phyloP scores from a whole-genome alignment of 1,140 invertebrate species.

The Hycleus phaleratus region DNA sequence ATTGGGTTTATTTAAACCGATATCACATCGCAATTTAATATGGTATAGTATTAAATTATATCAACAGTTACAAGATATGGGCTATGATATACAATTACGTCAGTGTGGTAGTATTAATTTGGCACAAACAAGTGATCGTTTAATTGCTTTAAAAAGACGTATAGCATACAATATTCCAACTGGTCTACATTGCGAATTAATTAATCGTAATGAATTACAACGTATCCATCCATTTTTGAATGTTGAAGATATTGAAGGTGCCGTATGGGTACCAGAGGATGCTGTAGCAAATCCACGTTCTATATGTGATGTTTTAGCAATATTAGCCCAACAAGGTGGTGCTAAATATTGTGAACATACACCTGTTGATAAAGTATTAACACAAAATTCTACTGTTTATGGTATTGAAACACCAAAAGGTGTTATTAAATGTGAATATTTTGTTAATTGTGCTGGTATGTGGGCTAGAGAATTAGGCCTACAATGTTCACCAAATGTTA shows the following conservation, averaged over 20 bases:
- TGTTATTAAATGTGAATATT: conserved; percentile 59
- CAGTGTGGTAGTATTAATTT: conserved; percentile 64
- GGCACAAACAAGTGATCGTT: conserved; percentile 62
- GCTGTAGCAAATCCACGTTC: conserved; percentile 57
- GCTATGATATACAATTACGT: conserved; percentile 55
- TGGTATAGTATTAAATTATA: conserved; percentile 58
- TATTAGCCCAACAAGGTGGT: conserved; percentile 52
- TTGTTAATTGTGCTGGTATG: conserved; percentile 69
- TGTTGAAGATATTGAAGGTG: conserved; percentile 62
- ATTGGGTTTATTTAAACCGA: conserved; percentile 53
- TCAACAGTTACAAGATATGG: conserved; percentile 51
- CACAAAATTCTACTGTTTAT: conserved; percentile 50
- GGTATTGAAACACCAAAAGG: conserved; percentile 55
- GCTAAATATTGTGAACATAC: conserved; percentile 56
- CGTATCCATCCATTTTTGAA: conserved; percentile 54
- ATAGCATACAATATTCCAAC: conserved; percentile 51
- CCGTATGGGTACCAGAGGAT: conserved; percentile 68
- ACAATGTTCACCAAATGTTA: conserved; percentile 52
- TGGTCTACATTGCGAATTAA: conserved; percentile 49
- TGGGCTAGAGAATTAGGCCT: conserved; percentile 62
- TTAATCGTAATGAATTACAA: conserved; percentile 40
- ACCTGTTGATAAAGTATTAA: conserved; percentile 49
- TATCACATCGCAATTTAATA: conserved; percentile 51
- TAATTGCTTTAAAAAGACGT: conserved; percentile 55
- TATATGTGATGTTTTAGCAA: conserved; percentile 52